These are phyloP conservation scores for Erythrolamprus reginae DNA, from an alignment of 2,113 vertebrate species.

Conservation along the genomic window DNA sequence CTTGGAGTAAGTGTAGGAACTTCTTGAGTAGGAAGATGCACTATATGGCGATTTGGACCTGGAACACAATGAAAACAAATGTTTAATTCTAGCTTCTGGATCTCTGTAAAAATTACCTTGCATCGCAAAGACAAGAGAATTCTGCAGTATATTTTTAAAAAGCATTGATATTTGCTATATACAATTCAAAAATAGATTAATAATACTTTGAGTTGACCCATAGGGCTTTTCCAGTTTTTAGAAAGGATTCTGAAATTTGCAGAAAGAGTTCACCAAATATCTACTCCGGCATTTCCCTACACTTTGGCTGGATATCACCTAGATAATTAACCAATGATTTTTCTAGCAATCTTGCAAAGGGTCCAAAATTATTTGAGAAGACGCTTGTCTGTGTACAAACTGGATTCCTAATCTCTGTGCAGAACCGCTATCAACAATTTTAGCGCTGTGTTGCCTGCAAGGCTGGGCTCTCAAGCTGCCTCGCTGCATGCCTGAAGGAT, in stretches of 20 bases:
- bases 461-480: neutral
- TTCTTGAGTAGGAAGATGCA: conserved; percentile 81
- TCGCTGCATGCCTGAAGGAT: neutral
- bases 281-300: neutral
- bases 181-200: neutral
- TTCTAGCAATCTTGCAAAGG: neutral
- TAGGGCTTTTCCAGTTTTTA: neutral
- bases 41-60: conserved; percentile 93
- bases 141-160: neutral
- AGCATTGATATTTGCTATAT: neutral
- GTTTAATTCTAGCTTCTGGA: neutral
- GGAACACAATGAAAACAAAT: conserved; percentile 54
- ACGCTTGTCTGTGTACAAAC: neutral
- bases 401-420: neutral
- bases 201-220: neutral
- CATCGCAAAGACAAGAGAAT: neutral
- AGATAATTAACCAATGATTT: neutral
- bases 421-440: neutral
- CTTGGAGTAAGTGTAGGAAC: conserved; percentile 85
- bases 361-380: neutral
- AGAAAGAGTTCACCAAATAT: neutral
- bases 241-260: neutral
- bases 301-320: neutral
- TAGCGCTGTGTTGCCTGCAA: neutral
- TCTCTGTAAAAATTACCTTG: neutral